Conservation (phyloP, 2,888 invertebrate species). For the Caenorhabditis sp. region DNA sequence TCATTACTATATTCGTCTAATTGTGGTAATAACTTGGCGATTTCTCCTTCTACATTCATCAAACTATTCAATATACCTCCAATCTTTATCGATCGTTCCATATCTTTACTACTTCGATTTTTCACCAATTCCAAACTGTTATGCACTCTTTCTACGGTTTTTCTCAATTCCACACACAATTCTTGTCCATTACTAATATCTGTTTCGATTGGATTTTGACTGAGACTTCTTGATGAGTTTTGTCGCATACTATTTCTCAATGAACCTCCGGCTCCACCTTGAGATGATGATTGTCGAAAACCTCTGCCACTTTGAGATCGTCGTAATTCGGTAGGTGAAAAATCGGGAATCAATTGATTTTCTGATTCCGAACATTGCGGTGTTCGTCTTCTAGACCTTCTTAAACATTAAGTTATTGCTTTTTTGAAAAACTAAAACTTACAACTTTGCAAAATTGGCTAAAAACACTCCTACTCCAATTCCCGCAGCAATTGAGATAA, state of each 20-base stretch:
- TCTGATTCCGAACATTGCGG: not conserved
- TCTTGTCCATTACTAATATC: constrained; percentile 38
- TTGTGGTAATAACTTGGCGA: constrained; percentile 15
- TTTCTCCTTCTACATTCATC: constrained; percentile 29
- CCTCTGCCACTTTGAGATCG: constrained; percentile 24
- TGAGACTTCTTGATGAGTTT: constrained; percentile 33
- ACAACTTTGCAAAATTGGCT: constrained; percentile 32
- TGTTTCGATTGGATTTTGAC: constrained; percentile 34
- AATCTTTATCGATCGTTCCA: constrained; percentile 46
- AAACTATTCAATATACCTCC: constrained; percentile 33
- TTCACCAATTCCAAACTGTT: constrained; percentile 50
- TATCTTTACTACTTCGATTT: constrained; percentile 55
- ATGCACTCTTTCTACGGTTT: constrained; percentile 46
- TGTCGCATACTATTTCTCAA: constrained; percentile 21
- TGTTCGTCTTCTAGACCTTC: not conserved
- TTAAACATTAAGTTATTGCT: not conserved
- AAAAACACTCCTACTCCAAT: constrained; percentile 35
- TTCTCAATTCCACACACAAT: constrained; percentile 44
- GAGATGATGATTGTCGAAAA: constrained; percentile 28
- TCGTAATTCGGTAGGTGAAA: constrained; percentile 7
- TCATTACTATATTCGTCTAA: constrained; percentile 30
- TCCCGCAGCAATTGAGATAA: constrained; percentile 34
- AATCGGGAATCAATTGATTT: not conserved
- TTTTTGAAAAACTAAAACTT: not conserved
- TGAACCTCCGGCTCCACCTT: constrained; percentile 15